A percentile compares a stretch with the other conserved stretches of the same genome.
Conservation (phyloP, 2,888 invertebrate species). For the Drosophila diplacantha region DNA sequence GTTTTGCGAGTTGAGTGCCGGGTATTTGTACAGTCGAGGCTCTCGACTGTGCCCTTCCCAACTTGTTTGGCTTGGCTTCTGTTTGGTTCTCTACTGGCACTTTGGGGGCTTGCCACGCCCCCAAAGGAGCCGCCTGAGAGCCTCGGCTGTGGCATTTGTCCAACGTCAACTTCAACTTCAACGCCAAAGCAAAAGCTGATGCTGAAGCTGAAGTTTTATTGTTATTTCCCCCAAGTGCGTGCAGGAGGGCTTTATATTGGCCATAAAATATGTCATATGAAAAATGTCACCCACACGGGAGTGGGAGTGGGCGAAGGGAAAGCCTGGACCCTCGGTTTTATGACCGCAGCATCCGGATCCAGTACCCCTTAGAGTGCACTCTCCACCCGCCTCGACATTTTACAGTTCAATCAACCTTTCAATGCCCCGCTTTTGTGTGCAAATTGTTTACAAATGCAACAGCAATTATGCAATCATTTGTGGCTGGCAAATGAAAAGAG, state of each 20-base stretch:
- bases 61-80: constrained; percentile 40
- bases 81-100: constrained; percentile 39
- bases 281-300: constrained; percentile 39
- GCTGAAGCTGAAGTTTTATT: constrained; percentile 54
- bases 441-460: constrained; percentile 69
- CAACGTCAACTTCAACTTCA: constrained; percentile 54
- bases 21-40: constrained; percentile 7
- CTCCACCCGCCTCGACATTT: constrained; percentile 6
- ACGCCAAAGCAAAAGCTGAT: constrained; percentile 22
- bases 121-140: constrained; percentile 21
- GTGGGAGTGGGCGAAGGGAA: too few species aligned
- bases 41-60: background rate
- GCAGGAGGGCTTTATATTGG: constrained; percentile 66
- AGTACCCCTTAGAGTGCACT: background rate
- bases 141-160: constrained; percentile 51
- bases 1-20: background rate
- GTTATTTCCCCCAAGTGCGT: constrained; percentile 61
- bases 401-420: constrained; percentile 66
- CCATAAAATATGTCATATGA: constrained; percentile 64
- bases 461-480: constrained; percentile 69
- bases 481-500: constrained; percentile 63
- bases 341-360: constrained; percentile 19
- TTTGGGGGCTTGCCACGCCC: constrained; percentile 50
- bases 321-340: constrained; percentile 15
- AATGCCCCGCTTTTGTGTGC: constrained; percentile 56